Percentiles rank a stretch among this genome's conserved stretches.
These are phyloP conservation scores for Ephialtes manifestator DNA, from an alignment of 2,888 invertebrate species.

Conservation along the genomic window DNA sequence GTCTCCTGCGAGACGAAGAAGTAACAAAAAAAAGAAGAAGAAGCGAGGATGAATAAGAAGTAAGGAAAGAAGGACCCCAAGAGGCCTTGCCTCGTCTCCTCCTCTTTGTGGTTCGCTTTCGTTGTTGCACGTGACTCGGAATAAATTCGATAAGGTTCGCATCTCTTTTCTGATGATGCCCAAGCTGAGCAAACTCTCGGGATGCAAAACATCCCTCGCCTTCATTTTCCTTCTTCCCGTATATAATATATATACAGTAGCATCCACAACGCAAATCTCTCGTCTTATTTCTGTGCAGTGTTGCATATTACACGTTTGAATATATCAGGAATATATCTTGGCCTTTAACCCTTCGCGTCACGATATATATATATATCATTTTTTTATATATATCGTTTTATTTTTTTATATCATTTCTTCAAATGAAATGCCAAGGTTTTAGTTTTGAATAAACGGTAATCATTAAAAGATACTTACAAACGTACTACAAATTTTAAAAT, in stretches of 20 bases:
- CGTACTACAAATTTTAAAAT: no score
- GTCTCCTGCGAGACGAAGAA: constrained; percentile 24
- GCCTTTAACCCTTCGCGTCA: no score
- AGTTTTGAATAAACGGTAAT: no score
- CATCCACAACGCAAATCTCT: neutral
- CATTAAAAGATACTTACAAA: no score
- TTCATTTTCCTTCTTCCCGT: constrained; percentile 29
- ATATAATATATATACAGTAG: constrained; percentile 1
- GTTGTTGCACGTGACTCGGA: constrained; percentile 77
- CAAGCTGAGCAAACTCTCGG: constrained; percentile 63
- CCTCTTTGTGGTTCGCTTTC: constrained; percentile 67
- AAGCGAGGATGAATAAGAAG: constrained; percentile 42
- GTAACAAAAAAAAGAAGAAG: constrained; percentile 53
- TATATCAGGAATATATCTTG: neutral
- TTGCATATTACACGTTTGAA: neutral
- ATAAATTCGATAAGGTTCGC: constrained; percentile 78
- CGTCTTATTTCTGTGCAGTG: neutral
- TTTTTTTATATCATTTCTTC: no score
- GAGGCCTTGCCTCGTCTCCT: constrained; percentile 39
- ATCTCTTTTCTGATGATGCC: constrained; percentile 45
- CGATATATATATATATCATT: no score
- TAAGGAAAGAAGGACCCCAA: constrained; percentile 57
- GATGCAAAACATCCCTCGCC: constrained; percentile 48
- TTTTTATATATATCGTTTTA: no score
- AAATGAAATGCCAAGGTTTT: no score